These are phyloP conservation scores for Spinibarbus caldwelli DNA, from an alignment of 2,797 vertebrate genomes.

Conservation along the genomic window DNA sequence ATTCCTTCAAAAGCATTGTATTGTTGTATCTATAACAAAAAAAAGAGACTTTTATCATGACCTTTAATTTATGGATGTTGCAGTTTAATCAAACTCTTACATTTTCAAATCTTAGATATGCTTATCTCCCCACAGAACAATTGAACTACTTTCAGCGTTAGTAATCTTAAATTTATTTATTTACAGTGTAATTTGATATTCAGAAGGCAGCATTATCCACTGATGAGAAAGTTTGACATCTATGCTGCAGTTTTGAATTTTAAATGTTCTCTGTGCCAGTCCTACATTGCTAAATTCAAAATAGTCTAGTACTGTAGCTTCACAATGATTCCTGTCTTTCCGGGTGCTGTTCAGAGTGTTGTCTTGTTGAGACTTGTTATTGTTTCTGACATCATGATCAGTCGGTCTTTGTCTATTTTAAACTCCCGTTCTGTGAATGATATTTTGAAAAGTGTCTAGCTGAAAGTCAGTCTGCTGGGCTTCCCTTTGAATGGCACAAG, in stretches of 20 bases:
- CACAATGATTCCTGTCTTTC: constrained; percentile 10
- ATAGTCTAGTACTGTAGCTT: background rate
- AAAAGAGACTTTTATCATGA: background rate
- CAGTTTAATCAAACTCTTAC: background rate
- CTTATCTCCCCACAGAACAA: background rate
- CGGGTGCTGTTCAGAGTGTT: background rate
- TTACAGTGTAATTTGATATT: background rate
- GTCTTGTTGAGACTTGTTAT: constrained; percentile 23
- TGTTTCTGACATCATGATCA: constrained; percentile 34
- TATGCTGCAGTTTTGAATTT: background rate
- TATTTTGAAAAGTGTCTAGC: constrained; percentile 25
- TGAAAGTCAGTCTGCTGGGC: constrained; percentile 23
- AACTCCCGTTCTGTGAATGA: background rate
- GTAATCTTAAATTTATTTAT: background rate
- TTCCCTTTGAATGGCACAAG: background rate
- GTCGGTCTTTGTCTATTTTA: constrained; percentile 36
- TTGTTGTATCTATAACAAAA: background rate
- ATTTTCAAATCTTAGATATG: background rate
- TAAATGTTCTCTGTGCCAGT: background rate
- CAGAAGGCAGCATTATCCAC: background rate
- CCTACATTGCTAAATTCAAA: constrained; percentile 1
- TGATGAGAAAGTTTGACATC: constrained; percentile 1
- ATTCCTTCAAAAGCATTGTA: background rate
- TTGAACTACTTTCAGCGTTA: background rate
- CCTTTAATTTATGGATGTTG: background rate